Conservation (phyloP, 2,113 vertebrate genomes). For the Hippopotamus amphibius region DNA sequence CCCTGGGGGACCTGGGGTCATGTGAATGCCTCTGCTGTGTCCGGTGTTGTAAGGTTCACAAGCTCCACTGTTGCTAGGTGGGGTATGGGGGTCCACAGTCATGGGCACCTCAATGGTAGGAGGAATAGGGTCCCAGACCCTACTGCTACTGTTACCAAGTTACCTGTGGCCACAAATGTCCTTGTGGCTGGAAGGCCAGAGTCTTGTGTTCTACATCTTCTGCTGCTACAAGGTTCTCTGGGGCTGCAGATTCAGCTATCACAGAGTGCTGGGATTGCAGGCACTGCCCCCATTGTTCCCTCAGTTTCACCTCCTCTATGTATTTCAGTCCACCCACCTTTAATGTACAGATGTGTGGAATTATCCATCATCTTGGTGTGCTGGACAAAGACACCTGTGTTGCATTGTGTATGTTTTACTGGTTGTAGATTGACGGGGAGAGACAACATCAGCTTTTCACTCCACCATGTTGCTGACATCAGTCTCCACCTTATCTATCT, state of each 20-base stretch:
- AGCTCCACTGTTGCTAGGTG: background rate
- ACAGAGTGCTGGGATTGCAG: background rate
- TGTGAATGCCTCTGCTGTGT: background rate
- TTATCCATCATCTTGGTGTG: background rate
- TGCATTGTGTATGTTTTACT: too few species aligned
- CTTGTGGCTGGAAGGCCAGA: background rate
- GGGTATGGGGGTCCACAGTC: background rate
- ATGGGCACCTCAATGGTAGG: background rate
- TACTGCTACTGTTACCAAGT: background rate
- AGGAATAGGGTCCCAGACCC: background rate
- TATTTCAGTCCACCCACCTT: background rate
- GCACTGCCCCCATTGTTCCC: background rate
- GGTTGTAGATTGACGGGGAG: too few species aligned
- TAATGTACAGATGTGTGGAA: background rate
- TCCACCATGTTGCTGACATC: too few species aligned
- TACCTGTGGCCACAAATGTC: background rate
- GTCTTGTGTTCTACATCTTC: accelerated
- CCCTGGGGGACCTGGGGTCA: background rate
- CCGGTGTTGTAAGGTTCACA: background rate
- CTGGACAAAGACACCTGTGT: background rate
- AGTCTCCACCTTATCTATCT: too few species aligned
- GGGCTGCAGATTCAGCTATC: background rate
- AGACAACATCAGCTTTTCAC: too few species aligned
- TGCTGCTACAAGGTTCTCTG: background rate
- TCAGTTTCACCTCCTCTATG: background rate